These are phyloP conservation scores for Leptobrachium ailaonicum DNA, from an alignment of 2,113 vertebrate species.

Conservation along the genomic window DNA sequence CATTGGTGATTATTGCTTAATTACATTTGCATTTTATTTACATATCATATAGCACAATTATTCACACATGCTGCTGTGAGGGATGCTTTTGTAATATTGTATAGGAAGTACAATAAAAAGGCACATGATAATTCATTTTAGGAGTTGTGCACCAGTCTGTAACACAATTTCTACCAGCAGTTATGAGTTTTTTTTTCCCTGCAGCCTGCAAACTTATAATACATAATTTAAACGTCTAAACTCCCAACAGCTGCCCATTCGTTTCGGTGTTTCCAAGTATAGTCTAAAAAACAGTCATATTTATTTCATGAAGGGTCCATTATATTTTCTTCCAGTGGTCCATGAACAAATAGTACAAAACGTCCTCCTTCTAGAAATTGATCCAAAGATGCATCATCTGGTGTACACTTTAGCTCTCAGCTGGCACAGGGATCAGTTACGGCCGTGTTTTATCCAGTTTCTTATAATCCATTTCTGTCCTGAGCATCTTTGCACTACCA, in stretches of 20 bases:
- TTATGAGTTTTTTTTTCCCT: constrained; percentile 55
- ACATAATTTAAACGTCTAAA: constrained; percentile 14
- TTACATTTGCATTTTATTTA: constrained; percentile 46
- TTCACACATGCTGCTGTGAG: constrained; percentile 68
- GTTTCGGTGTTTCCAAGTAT: constrained; percentile 8
- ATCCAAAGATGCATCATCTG: constrained; percentile 22
- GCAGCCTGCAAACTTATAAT: constrained; percentile 31
- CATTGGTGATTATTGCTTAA: constrained; percentile 48
- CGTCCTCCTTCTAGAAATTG: constrained; percentile 35
- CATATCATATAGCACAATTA: constrained; percentile 33
- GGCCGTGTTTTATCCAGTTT: constrained; percentile 90
- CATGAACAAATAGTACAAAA: background rate
- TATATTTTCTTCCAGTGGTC: constrained; percentile 11
- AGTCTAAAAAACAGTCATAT: constrained; percentile 22
- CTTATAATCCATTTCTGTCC: constrained; percentile 98
- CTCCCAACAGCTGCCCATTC: background rate
- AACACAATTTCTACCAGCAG: constrained; percentile 38
- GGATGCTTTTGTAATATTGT: constrained; percentile 55
- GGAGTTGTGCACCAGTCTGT: constrained; percentile 59
- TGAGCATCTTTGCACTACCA: constrained; percentile 93
- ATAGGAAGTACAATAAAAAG: constrained; percentile 68
- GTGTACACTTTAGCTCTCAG: background rate
- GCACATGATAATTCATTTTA: constrained; percentile 69
- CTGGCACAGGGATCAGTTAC: constrained; percentile 73
- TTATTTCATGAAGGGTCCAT: constrained; percentile 15